Percentiles rank a stretch among this genome's conserved stretches.
Conservation (phyloP, 2,888 invertebrate species). For the Germaria angustata region DNA sequence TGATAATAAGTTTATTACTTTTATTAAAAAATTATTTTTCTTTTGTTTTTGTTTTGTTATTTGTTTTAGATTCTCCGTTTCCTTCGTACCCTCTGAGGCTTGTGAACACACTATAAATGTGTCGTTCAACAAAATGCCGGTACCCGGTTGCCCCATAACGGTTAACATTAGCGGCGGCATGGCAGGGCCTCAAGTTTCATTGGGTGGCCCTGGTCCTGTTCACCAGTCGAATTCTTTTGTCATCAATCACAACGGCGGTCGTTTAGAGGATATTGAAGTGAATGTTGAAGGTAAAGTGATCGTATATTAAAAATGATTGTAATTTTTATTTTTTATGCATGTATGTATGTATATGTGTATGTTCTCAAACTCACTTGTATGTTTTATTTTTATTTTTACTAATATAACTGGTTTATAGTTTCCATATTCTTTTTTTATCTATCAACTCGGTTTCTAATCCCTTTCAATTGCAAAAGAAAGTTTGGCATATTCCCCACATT, state of each 20-base stretch:
- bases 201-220: constrained; percentile 87
- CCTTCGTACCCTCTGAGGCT: constrained; percentile 96
- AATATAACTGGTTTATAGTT: constrained; percentile 44
- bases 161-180: constrained; percentile 87
- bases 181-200: constrained; percentile 85
- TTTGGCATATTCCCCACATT: constrained; percentile 11
- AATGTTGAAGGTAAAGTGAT: constrained; percentile 92
- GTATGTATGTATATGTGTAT: constrained; percentile 28
- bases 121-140: constrained; percentile 95
- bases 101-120: constrained; percentile 98
- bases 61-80: constrained; percentile 90
- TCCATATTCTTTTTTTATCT: constrained; percentile 10
- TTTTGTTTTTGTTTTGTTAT: background rate
- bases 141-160: constrained; percentile 94
- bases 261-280: constrained; percentile 96
- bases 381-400: constrained; percentile 33
- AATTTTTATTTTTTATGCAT: background rate
- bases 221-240: constrained; percentile 86
- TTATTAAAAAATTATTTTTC: background rate
- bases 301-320: background rate
- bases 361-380: constrained; percentile 4
- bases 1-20: background rate
- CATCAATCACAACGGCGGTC: constrained; percentile 91
- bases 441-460: constrained; percentile 32
- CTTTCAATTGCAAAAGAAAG: constrained; percentile 14